Conservation (phyloP, 1,140 invertebrate genomes). For the Amphibalanus amphitrite region DNA sequence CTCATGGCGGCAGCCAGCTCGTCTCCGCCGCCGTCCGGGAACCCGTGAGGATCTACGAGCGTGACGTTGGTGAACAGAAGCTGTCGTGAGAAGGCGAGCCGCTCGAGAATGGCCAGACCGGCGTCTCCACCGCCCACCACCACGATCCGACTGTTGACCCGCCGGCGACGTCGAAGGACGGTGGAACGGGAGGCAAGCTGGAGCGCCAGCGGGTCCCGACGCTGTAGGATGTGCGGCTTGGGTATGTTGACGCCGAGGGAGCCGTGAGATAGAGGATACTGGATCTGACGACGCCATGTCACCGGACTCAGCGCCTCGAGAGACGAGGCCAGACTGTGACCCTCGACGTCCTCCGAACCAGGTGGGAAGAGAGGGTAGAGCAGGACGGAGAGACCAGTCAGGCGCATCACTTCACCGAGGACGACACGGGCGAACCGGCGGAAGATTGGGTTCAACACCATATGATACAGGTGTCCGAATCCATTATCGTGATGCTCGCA, state of each 20-base stretch:
- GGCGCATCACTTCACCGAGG: neutral
- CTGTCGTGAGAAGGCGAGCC: neutral
- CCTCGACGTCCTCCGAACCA: neutral
- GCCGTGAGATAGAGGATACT: neutral
- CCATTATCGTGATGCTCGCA: neutral
- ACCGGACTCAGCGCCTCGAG: neutral
- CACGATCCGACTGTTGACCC: neutral
- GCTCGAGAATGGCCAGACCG: neutral
- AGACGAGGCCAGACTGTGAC: neutral
- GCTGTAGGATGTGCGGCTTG: neutral
- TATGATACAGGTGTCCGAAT: neutral
- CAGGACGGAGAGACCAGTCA: neutral
- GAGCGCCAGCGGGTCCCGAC: neutral
- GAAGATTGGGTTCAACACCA: neutral
- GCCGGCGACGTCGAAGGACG: neutral
- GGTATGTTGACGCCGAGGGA: neutral
- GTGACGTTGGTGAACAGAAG: neutral
- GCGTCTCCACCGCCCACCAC: neutral
- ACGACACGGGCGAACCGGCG: neutral
- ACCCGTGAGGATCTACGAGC: neutral
- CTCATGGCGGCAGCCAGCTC: neutral
- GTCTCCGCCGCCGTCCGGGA: neutral
- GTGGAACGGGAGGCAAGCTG: neutral
- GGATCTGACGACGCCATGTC: neutral
- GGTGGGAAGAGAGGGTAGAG: neutral